Percentiles rank a stretch among this genome's conserved stretches.
phyloP scores from a whole-genome alignment of 2,888 invertebrate species.

The Melipona bicolor region DNA sequence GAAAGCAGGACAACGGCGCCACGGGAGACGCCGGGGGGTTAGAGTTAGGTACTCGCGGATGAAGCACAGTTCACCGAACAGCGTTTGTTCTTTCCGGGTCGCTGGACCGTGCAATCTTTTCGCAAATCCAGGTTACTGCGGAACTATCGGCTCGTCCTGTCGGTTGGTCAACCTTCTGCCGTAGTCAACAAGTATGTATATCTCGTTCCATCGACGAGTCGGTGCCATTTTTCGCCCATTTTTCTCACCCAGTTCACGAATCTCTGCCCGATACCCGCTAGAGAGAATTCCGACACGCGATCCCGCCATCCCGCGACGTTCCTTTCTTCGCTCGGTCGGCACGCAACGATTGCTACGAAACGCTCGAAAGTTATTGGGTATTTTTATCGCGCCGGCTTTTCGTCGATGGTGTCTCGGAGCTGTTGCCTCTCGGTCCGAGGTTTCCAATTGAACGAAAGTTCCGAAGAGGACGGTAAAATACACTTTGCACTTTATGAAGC shows the following conservation, averaged over 20 bases:
- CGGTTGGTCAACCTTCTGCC: conserved; percentile 55
- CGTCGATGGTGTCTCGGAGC: not conserved
- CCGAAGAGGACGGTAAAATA: not conserved
- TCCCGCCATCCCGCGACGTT: not conserved
- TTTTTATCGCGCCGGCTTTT: conserved; percentile 27
- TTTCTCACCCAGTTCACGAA: conserved; percentile 32
- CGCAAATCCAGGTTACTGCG: conserved; percentile 82
- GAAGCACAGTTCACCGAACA: conserved; percentile 81
- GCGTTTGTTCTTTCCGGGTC: conserved; percentile 83
- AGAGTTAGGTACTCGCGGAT: conserved; percentile 70
- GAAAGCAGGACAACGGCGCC: conserved; percentile 1
- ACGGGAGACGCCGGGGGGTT: conserved; percentile 29
- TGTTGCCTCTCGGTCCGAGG: not conserved
- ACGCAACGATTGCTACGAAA: conserved; percentile 21
- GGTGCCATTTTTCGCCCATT: conserved; percentile 30
- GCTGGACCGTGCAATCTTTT: conserved; percentile 83
- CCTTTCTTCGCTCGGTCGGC: conserved; percentile 10
- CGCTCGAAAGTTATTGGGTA: conserved; percentile 33
- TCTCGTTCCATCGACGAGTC: conserved; percentile 30
- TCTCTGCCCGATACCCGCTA: conserved; percentile 8
- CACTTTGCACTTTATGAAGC: not conserved
- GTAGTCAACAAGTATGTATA: conserved; percentile 67
- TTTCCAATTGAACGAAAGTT: not conserved
- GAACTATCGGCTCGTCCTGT: conserved; percentile 71
- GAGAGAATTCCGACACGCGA: conserved; percentile 18